These are phyloP conservation scores for Eupeodes luniger DNA, from an alignment of 2,888 invertebrate species.

Conservation along the genomic window DNA sequence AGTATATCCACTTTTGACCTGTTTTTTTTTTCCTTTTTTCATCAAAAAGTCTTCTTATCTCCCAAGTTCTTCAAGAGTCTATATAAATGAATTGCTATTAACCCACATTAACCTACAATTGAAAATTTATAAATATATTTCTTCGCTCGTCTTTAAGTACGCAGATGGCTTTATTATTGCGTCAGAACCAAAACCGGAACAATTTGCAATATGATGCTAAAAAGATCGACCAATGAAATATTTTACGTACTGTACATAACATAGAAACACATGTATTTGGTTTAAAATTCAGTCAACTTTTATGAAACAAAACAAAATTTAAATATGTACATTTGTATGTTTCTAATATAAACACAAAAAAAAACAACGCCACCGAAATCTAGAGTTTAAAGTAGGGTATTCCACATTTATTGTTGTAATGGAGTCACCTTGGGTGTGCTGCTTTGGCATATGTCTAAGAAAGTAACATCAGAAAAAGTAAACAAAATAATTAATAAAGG, in stretches of 20 bases:
- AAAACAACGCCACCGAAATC: background rate
- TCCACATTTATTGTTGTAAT: background rate
- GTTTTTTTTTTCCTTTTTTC: background rate
- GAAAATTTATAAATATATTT: background rate
- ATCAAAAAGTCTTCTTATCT: background rate
- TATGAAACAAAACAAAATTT: background rate
- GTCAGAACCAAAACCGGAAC: conserved; percentile 1
- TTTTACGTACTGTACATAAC: no score
- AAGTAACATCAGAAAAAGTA: conserved; percentile 16
- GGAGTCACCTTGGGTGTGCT: background rate
- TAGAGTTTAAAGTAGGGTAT: background rate
- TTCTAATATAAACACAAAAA: background rate
- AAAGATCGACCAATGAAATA: background rate
- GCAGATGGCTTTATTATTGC: conserved; percentile 12
- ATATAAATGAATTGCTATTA: conserved; percentile 8
- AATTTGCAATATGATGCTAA: conserved; percentile 18
- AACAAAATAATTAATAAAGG: conserved; percentile 16
- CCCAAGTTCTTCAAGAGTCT: background rate
- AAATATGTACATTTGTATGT: background rate
- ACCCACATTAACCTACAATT: conserved; percentile 30
- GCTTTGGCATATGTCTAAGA: background rate
- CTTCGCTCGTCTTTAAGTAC: background rate
- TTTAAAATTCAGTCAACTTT: conserved; percentile 4
- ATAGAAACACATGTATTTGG: background rate
- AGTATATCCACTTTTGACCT: background rate